Evolutionary conservation across 2,797 vertebrate genomes (phyloP), one percentile per base, ranked within the genome.

Genomic region (Carapus acus): DNA sequence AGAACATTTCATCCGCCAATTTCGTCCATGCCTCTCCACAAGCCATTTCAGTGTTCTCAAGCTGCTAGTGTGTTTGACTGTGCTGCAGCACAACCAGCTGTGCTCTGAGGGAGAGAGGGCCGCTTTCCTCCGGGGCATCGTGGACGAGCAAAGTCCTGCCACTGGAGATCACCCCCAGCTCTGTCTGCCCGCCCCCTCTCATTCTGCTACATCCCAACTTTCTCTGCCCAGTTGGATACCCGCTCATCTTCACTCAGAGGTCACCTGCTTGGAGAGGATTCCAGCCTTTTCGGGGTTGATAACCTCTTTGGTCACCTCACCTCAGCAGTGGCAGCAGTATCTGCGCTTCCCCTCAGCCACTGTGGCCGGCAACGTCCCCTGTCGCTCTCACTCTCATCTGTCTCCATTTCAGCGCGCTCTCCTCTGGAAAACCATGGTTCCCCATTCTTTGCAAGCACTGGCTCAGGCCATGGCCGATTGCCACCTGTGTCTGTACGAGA

Each of bases 371-470:
- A 59, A 67, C 1, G 73, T 87, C 8, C 88, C 89, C 18, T 87
- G 82, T 59, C 76, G 21, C 9, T 85, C 83, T 27, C 80, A 88
- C 31, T 20, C 72, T 21, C 87, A 91, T 50, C 86, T 94, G 17
- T 83, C 85, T 20, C 73, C 83, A 31, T 59, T 91, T 20, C 91
- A 94, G 82, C 81, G 86, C 5, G 86, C 90, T 36, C 79, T 94
- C 33, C 85, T 94, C 36, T 93, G 91, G 91, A 90, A 86, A 39
- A 87, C 88, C 1, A 20, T 93, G 18, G 42, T 72, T 43, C 91
- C 91, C 0, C 31, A 84, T 2, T 71, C 72, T 44, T 52, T 91
- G 36, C 68, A 77, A 20, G 57, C 52, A 1, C 63, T 90, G 14
- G 67, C 85, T 0, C 67, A 85, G 1, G 79, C 82, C 54, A 62